These are phyloP conservation scores for Baronia brevicornis DNA, from an alignment of 2,888 invertebrate species.

Conservation along the genomic window DNA sequence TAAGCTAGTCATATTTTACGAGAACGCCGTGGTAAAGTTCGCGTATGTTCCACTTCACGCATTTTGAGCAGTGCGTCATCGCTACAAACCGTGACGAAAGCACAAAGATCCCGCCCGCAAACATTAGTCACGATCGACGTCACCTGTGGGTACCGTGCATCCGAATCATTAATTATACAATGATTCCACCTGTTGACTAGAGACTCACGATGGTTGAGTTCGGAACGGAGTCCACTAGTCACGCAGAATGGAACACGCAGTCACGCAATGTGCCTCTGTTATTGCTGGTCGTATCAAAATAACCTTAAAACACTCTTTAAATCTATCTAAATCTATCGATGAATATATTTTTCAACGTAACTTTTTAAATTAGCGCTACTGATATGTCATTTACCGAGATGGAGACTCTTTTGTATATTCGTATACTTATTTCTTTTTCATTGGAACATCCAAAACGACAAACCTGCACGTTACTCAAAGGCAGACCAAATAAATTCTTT, in stretches of 20 bases:
- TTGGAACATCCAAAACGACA: too few species aligned
- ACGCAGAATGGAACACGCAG: conserved; percentile 30
- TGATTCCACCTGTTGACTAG: conserved; percentile 55
- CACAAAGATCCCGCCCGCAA: conserved; percentile 1
- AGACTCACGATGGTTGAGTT: conserved; percentile 25
- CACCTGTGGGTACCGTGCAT: conserved; percentile 11
- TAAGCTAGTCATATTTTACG: conserved; percentile 11
- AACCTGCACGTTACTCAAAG: too few species aligned
- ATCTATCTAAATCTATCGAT: too few species aligned
- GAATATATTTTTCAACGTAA: too few species aligned
- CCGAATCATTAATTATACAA: conserved; percentile 51
- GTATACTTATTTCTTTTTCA: too few species aligned
- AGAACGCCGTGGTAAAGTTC: neutral
- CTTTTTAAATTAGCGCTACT: too few species aligned
- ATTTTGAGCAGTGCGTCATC: neutral
- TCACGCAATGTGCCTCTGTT: conserved; percentile 56
- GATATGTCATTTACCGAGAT: too few species aligned
- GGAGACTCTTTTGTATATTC: too few species aligned
- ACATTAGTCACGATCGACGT: conserved; percentile 7
- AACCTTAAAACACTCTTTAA: too few species aligned
- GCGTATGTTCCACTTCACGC: conserved; percentile 4
- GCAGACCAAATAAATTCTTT: too few species aligned
- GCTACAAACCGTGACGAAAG: conserved; percentile 3
- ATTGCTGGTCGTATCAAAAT: too few species aligned
- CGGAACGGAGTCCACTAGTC: neutral